Evolutionary conservation across 2,888 invertebrate genomes (phyloP).

Genomic region (Anthoptus insignis): DNA sequence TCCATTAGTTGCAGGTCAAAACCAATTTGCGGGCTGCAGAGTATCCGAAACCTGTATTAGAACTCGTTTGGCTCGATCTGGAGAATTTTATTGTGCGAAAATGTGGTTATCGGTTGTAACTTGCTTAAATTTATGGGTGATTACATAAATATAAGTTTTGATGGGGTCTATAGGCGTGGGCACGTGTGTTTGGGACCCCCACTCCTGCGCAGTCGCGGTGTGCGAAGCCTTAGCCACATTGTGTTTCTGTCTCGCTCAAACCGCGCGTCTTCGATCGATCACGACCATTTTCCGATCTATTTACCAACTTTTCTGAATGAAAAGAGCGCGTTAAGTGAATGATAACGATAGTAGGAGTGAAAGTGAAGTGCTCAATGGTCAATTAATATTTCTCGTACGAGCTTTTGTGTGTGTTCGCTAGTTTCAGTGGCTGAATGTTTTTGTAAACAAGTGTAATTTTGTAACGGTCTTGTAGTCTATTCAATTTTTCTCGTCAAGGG

Average conservation of each 20-base stretch:
- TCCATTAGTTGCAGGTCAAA: slow-evolving; percentile 18
- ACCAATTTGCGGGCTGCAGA: slow-evolving; percentile 27
- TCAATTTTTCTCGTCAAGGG: slow-evolving; percentile 41
- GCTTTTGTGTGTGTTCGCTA: slow-evolving; percentile 38
- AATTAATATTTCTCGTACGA: slow-evolving; percentile 20
- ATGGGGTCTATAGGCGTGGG: slow-evolving; percentile 67
- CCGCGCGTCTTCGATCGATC: slow-evolving; percentile 69
- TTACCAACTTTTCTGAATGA: slow-evolving; percentile 81
- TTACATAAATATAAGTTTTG: slow-evolving; percentile 50
- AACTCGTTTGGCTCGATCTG: slow-evolving; percentile 44
- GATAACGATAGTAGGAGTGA: slow-evolving; percentile 28
- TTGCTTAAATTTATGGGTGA: slow-evolving; percentile 24
- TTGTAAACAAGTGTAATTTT: slow-evolving; percentile 54
- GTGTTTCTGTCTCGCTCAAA: slow-evolving; percentile 66
- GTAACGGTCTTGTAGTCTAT: slow-evolving; percentile 38
- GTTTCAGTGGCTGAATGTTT: slow-evolving; percentile 54
- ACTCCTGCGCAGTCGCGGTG: slow-evolving; percentile 59
- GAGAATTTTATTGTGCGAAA: slow-evolving; percentile 12
- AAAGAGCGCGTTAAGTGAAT: slow-evolving; percentile 68
- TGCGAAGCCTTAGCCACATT: slow-evolving; percentile 62
- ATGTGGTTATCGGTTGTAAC: slow-evolving; percentile 20
- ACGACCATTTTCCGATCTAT: slow-evolving; percentile 66
- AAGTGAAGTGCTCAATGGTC: slow-evolving; percentile 45
- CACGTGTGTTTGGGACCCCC: slow-evolving; percentile 74
- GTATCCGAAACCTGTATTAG: slow-evolving; percentile 43